A percentile compares a stretch with the other conserved stretches of the same genome.
These are phyloP conservation scores for Caranx ignobilis DNA, from an alignment of 2,113 vertebrate species.

Conservation along the genomic window DNA sequence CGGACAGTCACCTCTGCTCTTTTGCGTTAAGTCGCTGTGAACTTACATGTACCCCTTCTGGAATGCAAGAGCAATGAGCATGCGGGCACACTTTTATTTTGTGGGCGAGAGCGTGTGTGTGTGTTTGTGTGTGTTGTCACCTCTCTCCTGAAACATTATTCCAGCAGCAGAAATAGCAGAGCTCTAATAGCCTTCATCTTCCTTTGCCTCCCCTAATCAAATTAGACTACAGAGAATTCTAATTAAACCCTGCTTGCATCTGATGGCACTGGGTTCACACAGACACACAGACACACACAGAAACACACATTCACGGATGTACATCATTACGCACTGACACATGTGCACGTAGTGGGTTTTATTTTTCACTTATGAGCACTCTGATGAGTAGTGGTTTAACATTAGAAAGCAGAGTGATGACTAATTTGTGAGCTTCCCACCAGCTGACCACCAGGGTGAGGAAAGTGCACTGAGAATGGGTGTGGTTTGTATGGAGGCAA, in stretches of 20 bases:
- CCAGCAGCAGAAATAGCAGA: conserved; percentile 72
- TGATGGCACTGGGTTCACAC: conserved; percentile 55
- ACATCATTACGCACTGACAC: conserved; percentile 42
- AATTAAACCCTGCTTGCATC: conserved; percentile 76
- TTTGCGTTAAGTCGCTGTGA: conserved; percentile 51
- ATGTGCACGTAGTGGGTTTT: conserved; percentile 30
- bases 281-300: conserved; percentile 25
- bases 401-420: conserved; percentile 33
- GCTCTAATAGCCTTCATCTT: conserved; percentile 78
- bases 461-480: conserved; percentile 25
- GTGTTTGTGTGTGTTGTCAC: conserved; percentile 57
- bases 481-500: conserved; percentile 7
- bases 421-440: conserved; percentile 33
- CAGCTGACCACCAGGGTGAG: conserved; percentile 38
- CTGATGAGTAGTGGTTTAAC: conserved; percentile 28
- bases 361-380: conserved; percentile 45
- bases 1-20: conserved; percentile 65
- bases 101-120: conserved; percentile 3
- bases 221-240: conserved; percentile 79
- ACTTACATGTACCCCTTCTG: conserved; percentile 45
- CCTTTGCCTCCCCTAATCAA: conserved; percentile 75
- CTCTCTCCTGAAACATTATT: conserved; percentile 73
- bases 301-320: conserved; percentile 5
- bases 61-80: conserved; percentile 39
- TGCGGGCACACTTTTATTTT: conserved; percentile 21